Evolutionary conservation across 2,113 vertebrate species (phyloP), one percentile per base, ranked within the genome.

Genomic region (Columba livia): DNA sequence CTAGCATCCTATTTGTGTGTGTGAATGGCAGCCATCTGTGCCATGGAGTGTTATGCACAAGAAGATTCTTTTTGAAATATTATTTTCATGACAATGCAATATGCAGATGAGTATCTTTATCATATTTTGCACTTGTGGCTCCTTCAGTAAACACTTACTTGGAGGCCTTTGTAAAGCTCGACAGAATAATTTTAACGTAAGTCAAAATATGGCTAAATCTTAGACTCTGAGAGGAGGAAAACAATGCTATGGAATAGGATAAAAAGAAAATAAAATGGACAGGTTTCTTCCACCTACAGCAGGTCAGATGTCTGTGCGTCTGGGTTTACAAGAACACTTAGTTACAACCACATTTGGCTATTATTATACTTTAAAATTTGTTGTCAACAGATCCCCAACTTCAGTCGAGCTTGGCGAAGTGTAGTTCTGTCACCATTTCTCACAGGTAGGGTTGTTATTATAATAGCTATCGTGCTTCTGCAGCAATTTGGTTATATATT

Each of bases 401-500:
- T 98, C 80, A 94, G 88, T 62, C 97, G 92, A 66, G 98, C 98
- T 3, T 99, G 99, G 99, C 98, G 98, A 89, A 98, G 97, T 7
- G 98, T 98, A 54, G 96, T 99, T 48, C 98, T 99, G 90, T 98
- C 99, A 24, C 99, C 99, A 1, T 98, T 99, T 47, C 98, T 99
- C 87, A 98, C 98, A 97, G 99, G 99, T 99, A 97, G 21, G 61
- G 26, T 5, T 64, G 26, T 34, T 29, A 44, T 44, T 44, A 47
- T 47, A 32, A 1, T 65, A 36, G 17, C 66, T 60, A 8, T 53
- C 12, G 13, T 21, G n/a, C 57, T n/a, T 58, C 26, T 40, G 3
- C 19, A 73, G 16, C 40, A 42, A 42, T 32, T 11, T 17, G 15
- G 3, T 25, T 32, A 24, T 20, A 15, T 6, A 42, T 57, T 51